Conservation (phyloP, 2,113 vertebrate genomes). For the Microtus ochrogaster region DNA sequence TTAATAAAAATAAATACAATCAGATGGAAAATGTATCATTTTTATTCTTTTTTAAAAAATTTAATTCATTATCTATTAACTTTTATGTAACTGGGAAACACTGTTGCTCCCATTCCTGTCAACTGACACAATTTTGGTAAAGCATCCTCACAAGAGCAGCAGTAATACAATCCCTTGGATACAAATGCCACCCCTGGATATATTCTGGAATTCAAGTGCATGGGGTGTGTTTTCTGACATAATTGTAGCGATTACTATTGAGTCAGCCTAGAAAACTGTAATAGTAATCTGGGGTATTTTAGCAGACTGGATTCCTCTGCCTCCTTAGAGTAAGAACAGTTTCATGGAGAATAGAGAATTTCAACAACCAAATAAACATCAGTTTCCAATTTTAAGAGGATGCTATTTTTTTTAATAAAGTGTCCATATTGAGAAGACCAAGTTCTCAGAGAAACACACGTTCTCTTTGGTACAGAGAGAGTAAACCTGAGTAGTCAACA, state of each 20-base stretch:
- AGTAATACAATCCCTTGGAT: not conserved
- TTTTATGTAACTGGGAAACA: conserved; percentile 4
- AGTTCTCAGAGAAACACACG: not conserved
- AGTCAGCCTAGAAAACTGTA: not conserved
- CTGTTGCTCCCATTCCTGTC: not conserved
- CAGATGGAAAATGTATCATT: not conserved
- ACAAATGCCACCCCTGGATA: not conserved
- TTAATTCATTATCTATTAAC: not conserved
- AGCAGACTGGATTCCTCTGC: not conserved
- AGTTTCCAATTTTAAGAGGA: not conserved
- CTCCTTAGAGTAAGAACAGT: not conserved
- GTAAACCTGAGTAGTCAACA: not conserved
- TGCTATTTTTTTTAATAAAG: not conserved
- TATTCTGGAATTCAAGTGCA: not conserved
- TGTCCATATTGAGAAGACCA: not conserved
- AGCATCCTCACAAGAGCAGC: not conserved
- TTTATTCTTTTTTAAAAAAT: not conserved
- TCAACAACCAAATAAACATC: not conserved
- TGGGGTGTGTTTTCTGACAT: not conserved
- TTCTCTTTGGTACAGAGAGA: rapidly evolving
- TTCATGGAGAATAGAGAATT: not conserved
- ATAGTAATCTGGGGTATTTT: not conserved
- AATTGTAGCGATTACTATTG: not conserved
- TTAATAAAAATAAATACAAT: conserved; percentile 22
- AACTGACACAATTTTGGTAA: not conserved